A percentile compares a stretch with the other conserved stretches of the same genome.
Conservation (phyloP, 1,140 invertebrate genomes). For the Orius insidiosus region DNA sequence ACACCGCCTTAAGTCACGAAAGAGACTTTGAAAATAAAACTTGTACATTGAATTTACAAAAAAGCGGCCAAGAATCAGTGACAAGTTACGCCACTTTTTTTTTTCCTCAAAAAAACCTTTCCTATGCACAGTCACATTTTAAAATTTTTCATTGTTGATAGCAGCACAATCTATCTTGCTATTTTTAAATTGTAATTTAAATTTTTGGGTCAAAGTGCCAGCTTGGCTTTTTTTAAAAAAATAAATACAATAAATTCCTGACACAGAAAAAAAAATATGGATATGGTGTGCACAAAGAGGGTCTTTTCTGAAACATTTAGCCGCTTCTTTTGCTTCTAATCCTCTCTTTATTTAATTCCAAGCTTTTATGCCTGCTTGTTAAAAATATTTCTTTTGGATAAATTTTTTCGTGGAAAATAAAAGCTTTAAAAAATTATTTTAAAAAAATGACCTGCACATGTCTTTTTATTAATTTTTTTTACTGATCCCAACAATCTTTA, state of each 20-base stretch:
- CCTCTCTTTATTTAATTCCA: conserved; percentile 8
- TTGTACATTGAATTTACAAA: no score
- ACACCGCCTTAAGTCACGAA: background rate
- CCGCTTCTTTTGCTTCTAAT: conserved; percentile 18
- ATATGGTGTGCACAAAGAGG: conserved; percentile 25
- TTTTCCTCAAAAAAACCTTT: background rate
- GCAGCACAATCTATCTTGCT: background rate
- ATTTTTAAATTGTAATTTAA: background rate
- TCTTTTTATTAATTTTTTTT: no score
- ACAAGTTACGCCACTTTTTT: no score
- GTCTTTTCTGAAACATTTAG: conserved; percentile 42
- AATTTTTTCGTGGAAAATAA: no score
- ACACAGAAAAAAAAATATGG: conserved; percentile 5
- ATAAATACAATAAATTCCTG: background rate
- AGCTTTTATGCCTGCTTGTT: background rate
- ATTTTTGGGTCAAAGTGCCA: background rate
- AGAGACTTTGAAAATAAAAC: no score
- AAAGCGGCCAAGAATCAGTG: no score
- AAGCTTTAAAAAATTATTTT: no score
- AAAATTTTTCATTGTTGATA: background rate
- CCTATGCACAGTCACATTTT: no score
- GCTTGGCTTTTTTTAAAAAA: background rate
- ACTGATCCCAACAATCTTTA: no score
- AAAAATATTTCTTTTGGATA: no score
- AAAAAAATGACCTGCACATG: no score